These are phyloP conservation scores for Danio choprae DNA, from an alignment of 2,797 vertebrate genomes.

Conservation along the genomic window DNA sequence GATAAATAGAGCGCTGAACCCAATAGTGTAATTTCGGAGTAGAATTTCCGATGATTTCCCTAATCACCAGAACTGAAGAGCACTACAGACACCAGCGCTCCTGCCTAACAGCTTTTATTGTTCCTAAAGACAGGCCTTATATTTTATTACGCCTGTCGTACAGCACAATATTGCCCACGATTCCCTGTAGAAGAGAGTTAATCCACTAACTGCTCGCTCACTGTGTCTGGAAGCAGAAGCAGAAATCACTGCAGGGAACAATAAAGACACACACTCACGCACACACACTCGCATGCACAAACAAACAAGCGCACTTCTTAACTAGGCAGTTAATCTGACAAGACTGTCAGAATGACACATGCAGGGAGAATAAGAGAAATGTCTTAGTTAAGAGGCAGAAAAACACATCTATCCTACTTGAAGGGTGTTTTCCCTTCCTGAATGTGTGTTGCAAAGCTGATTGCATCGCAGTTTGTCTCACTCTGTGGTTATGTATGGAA, in stretches of 20 bases:
- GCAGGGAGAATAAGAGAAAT: conserved; percentile 36
- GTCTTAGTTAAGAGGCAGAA: conserved; percentile 38
- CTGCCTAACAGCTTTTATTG: conserved; percentile 40
- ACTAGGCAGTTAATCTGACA: conserved; percentile 53
- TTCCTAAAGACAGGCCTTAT: conserved; percentile 29
- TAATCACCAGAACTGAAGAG: conserved; percentile 44
- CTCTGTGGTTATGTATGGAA: neutral
- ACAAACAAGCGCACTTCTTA: conserved; percentile 33
- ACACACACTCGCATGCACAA: neutral
- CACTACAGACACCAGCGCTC: conserved; percentile 27
- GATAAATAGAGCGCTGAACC: conserved; percentile 31
- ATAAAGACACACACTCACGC: neutral
- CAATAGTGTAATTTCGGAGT: conserved; percentile 25
- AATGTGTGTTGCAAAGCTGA: conserved; percentile 1
- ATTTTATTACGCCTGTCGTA: conserved; percentile 38
- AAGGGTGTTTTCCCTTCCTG: neutral
- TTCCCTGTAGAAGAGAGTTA: conserved; percentile 40
- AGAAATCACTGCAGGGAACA: conserved; percentile 28
- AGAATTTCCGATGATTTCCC: conserved; percentile 38
- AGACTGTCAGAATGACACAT: conserved; percentile 51
- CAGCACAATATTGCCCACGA: conserved; percentile 21
- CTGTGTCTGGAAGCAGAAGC: conserved; percentile 38
- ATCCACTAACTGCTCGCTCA: conserved; percentile 37
- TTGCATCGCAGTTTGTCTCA: neutral
- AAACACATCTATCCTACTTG: conserved; percentile 14